Base-by-base conservation (phyloP, 1,140 invertebrate genomes). In the Bathynomus jamesi region DNA sequence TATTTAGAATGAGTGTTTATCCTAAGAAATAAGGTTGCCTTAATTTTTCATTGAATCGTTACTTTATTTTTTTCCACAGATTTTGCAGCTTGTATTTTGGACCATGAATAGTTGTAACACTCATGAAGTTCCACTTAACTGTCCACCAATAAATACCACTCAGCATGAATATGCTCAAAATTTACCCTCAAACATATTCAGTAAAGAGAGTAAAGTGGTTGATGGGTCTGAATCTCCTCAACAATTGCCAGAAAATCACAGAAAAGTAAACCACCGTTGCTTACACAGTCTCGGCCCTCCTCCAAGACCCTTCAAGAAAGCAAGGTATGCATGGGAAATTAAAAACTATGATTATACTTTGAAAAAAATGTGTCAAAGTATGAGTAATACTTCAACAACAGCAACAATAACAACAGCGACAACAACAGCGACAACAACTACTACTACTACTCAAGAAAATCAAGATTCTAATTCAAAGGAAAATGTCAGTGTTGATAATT, bases 331-430 rank as follows among this genome's bases (percentile, higher is more conserved):
- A 5, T 76, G 75, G 75, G 71, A 76, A 62, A 76, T 76, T 28
- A 76, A 76, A 66, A 76, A 76, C 53, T 76, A 76, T 62, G 75
- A 76, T 46, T 71, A 76, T 65, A 76, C 75, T 28, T 62, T 76
- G 27, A 73, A 69, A 11, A 73, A 73, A 28, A 76, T 76, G 75
- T 63, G 68, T 24, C 72, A 74, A 69, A 70, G 62, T 62, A 25
- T 74, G 46, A n/a, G n/a, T n/a, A n/a, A n/a, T n/a, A n/a, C n/a
- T n/a, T n/a, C n/a, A n/a, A n/a, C n/a, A n/a, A n/a, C n/a, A n/a
- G n/a, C n/a, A n/a, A n/a, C n/a, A n/a, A n/a, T n/a, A n/a, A n/a
- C n/a, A n/a, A n/a, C n/a, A n/a, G n/a, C n/a, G n/a, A n/a, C n/a
- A n/a, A n/a, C n/a, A n/a, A n/a, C n/a, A n/a, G n/a, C n/a, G n/a